These are phyloP conservation scores for Mercenaria mercenaria DNA, from an alignment of 1,140 invertebrate species.

Conservation along the genomic window DNA sequence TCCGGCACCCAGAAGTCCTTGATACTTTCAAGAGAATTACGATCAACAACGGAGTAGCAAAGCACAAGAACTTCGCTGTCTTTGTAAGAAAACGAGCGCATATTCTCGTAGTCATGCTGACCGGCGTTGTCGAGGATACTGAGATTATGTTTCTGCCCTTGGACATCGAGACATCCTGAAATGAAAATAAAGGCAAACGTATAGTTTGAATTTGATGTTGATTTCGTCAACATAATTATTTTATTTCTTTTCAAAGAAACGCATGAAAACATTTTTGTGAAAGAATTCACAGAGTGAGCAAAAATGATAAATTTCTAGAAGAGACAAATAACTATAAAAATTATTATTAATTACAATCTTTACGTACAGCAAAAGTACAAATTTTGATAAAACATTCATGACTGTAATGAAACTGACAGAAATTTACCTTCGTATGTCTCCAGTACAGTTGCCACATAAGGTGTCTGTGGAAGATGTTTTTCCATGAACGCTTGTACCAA, in stretches of 20 bases:
- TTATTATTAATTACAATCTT: too few species aligned
- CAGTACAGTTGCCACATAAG: constrained; percentile 56
- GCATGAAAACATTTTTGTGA: too few species aligned
- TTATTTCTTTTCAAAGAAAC: too few species aligned
- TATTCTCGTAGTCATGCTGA: constrained; percentile 64
- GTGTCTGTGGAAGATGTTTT: constrained; percentile 50
- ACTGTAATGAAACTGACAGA: too few species aligned
- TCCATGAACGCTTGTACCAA: constrained; percentile 58
- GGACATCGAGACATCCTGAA: constrained; percentile 60
- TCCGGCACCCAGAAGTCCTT: constrained; percentile 92
- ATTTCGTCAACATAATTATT: too few species aligned
- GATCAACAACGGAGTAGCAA: constrained; percentile 99
- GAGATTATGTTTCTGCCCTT: constrained; percentile 52
- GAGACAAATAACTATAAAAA: too few species aligned
- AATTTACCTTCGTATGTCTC: constrained; percentile 61
- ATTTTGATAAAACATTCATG: too few species aligned
- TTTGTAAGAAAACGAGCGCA: constrained; percentile 60
- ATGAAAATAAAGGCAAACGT: not conserved
- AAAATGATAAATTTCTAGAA: too few species aligned
- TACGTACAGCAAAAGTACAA: too few species aligned
- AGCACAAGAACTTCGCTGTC: constrained; percentile 97
- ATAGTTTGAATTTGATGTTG: too few species aligned
- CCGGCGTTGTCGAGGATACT: constrained; percentile 65
- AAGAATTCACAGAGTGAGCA: too few species aligned
- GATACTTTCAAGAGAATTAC: constrained; percentile 99